These are phyloP conservation scores for Chalcosyrphus nemorum DNA, from an alignment of 2,888 invertebrate genomes.

Conservation along the genomic window DNA sequence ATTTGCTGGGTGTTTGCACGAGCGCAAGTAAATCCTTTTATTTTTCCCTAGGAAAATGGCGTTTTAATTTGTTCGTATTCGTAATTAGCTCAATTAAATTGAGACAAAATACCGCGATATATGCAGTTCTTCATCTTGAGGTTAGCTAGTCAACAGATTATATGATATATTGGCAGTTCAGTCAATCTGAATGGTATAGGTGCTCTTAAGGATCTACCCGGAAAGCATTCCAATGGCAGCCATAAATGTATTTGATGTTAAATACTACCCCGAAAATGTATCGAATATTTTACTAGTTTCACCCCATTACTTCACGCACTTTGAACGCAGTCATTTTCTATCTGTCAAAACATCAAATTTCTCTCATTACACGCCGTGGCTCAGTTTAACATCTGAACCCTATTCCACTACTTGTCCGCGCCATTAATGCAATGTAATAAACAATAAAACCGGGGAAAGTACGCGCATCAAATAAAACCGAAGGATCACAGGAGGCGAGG, in stretches of 20 bases:
- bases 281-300: too few relatives aligned
- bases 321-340: not conserved
- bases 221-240: too few relatives aligned
- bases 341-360: constrained; percentile 26
- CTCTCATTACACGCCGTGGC: constrained; percentile 43
- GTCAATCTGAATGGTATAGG: too few relatives aligned
- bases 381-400: constrained; percentile 46
- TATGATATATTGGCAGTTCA: too few relatives aligned
- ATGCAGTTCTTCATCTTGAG: constrained; percentile 29
- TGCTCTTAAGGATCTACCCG: too few relatives aligned
- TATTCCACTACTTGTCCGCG: constrained; percentile 1
- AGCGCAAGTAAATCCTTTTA: constrained; percentile 43
- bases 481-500: constrained; percentile 34
- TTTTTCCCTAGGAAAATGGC: constrained; percentile 51
- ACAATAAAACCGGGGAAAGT: constrained; percentile 56
- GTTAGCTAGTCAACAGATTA: constrained; percentile 9
- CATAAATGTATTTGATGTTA: too few relatives aligned
- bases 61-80: constrained; percentile 66
- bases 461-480: constrained; percentile 55
- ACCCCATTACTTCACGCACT: constrained; percentile 57
- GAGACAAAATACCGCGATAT: constrained; percentile 52
- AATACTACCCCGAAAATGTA: too few relatives aligned
- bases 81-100: constrained; percentile 70
- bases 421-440: constrained; percentile 59
- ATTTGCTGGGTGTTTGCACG: constrained; percentile 59